Evolutionary conservation across 2,113 vertebrate genomes (phyloP).

Genomic region (Pipa parva): DNA sequence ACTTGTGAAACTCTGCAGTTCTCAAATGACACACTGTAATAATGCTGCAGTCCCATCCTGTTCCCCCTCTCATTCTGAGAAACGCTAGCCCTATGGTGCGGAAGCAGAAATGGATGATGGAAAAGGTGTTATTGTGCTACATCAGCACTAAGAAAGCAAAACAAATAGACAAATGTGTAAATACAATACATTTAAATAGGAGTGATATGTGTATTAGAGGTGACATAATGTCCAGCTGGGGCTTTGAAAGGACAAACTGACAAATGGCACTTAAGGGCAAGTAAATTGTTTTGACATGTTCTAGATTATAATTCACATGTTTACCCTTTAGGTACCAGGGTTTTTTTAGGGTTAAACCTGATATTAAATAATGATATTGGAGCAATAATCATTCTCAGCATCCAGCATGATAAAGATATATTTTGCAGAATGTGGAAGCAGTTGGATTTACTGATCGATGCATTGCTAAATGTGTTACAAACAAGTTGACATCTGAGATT

Average conservation of each 20-base stretch:
- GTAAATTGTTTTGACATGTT: slow-evolving; percentile 47
- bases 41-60: slow-evolving; percentile 43
- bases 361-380: no score
- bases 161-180: slow-evolving; percentile 47
- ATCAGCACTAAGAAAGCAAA: slow-evolving; percentile 48
- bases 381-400: neutral
- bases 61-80: slow-evolving; percentile 40
- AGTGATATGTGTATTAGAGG: slow-evolving; percentile 53
- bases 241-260: slow-evolving; percentile 50
- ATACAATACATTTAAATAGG: slow-evolving; percentile 48
- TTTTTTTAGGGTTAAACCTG: no score
- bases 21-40: slow-evolving; percentile 45
- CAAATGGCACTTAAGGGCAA: slow-evolving; percentile 48
- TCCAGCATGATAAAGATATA: neutral
- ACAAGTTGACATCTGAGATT: slow-evolving; percentile 34
- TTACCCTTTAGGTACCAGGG: neutral
- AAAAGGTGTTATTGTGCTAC: slow-evolving; percentile 45
- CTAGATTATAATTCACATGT: no score
- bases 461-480: slow-evolving; percentile 37
- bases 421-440: neutral
- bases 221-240: slow-evolving; percentile 57
- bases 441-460: slow-evolving; percentile 32
- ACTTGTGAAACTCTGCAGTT: slow-evolving; percentile 41
- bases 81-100: slow-evolving; percentile 42
- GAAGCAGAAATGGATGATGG: slow-evolving; percentile 13